phyloP scores from a whole-genome alignment of 2,797 vertebrate genomes.

The Columba guinea region DNA sequence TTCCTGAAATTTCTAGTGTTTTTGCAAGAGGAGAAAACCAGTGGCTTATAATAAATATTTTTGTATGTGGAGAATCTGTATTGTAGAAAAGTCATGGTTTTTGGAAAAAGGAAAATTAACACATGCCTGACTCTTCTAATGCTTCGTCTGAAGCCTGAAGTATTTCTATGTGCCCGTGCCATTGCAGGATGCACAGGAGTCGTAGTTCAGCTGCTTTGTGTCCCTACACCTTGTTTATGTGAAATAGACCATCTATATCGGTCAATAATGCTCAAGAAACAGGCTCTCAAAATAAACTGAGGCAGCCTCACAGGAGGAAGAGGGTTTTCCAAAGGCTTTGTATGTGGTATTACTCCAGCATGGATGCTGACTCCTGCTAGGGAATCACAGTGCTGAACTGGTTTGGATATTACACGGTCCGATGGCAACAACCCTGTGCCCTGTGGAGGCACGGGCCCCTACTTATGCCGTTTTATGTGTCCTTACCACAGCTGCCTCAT shows the following conservation, averaged over 20 bases:
- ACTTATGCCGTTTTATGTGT: accelerated
- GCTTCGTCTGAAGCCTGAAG: neutral
- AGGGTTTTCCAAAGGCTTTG: neutral
- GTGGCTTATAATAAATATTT: neutral
- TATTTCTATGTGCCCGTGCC: neutral
- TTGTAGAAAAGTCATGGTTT: neutral
- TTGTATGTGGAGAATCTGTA: neutral
- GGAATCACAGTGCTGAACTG: neutral
- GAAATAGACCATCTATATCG: neutral
- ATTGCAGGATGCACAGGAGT: neutral
- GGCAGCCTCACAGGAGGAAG: neutral
- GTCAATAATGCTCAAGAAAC: accelerated
- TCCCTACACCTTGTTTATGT: neutral
- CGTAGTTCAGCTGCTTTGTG: neutral
- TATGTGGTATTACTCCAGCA: neutral
- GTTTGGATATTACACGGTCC: accelerated
- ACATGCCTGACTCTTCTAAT: neutral
- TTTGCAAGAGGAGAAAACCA: neutral
- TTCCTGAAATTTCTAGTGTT: neutral
- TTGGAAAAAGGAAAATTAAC: neutral
- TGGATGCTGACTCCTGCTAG: neutral
- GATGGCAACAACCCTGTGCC: accelerated
- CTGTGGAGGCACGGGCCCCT: too few relatives aligned
- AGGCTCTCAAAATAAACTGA: neutral
- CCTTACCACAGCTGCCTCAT: accelerated